Percentiles rank a stretch among this genome's conserved stretches.
These are phyloP conservation scores for Hypothenemus hampei DNA, from an alignment of 1,140 invertebrate species.

Conservation along the genomic window DNA sequence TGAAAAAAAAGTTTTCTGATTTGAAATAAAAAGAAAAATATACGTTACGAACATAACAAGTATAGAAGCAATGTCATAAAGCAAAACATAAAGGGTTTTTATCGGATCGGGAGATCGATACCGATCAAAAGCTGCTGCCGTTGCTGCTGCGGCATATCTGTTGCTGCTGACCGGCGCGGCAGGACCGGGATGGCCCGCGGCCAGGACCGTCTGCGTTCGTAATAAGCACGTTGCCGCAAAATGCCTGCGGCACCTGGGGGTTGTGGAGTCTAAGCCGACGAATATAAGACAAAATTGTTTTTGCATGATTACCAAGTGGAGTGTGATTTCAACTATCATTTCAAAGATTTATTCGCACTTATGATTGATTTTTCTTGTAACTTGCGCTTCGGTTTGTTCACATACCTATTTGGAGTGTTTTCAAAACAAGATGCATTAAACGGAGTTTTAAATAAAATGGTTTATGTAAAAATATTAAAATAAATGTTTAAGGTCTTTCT, in stretches of 20 bases:
- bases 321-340: constrained; percentile 3
- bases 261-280: too few species aligned
- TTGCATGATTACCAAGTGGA: constrained; percentile 17
- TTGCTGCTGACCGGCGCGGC: constrained; percentile 16
- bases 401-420: too few species aligned
- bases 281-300: constrained; percentile 24
- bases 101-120: constrained; percentile 25
- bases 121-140: constrained; percentile 26
- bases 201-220: constrained; percentile 25
- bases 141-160: too few species aligned
- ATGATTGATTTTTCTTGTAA: too few species aligned
- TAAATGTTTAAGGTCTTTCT: too few species aligned
- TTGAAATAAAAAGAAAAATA: not conserved
- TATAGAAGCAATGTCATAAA: constrained; percentile 13
- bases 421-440: too few species aligned
- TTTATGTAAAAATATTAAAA: too few species aligned
- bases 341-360: too few species aligned
- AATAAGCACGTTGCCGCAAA: constrained; percentile 27
- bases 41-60: constrained; percentile 10
- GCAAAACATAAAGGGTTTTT: constrained; percentile 19
- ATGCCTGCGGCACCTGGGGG: constrained; percentile 1
- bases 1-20: not conserved
- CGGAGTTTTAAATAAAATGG: too few species aligned
- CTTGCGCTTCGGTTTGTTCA: too few species aligned
- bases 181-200: constrained; percentile 23